phyloP scores from a whole-genome alignment of 2,113 vertebrate species.

The Bufo gargarizans region DNA sequence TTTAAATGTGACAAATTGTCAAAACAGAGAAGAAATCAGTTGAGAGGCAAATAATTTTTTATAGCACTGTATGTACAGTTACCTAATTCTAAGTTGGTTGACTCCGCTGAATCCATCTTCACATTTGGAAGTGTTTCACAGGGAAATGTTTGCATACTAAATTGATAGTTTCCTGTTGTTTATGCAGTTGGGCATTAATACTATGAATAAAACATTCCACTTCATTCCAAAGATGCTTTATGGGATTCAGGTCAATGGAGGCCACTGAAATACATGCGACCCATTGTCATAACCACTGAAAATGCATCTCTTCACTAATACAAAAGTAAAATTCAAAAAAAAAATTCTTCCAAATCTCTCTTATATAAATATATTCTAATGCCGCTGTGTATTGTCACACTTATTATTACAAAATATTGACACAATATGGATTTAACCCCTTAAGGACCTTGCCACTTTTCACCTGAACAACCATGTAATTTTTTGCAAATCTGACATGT shows the following conservation, averaged over 20 bases:
- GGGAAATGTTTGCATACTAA: slow-evolving; percentile 1
- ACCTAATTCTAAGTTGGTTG: neutral
- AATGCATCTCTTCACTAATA: neutral
- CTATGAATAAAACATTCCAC: slow-evolving; percentile 6
- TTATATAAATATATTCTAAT: neutral
- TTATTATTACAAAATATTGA: too few relatives aligned
- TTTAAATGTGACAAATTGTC: too few relatives aligned
- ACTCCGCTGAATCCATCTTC: neutral
- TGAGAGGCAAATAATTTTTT: too few relatives aligned
- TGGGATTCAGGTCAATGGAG: neutral
- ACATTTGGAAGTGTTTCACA: neutral
- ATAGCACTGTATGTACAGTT: neutral
- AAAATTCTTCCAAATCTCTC: neutral
- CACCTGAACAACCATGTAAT: too few relatives aligned
- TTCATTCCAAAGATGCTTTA: slow-evolving; percentile 8
- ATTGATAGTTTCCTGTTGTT: slow-evolving; percentile 18
- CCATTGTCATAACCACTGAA: neutral
- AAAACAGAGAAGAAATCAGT: too few relatives aligned
- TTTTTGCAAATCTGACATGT: too few relatives aligned
- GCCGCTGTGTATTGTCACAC: neutral
- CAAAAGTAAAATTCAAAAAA: neutral
- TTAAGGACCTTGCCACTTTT: too few relatives aligned
- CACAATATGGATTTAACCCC: too few relatives aligned
- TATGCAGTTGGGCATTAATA: slow-evolving; percentile 6
- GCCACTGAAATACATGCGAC: neutral